Percentiles rank a stretch among this genome's conserved stretches.
phyloP scores from a whole-genome alignment of 2,797 vertebrate genomes.

The Delichon dasypus region DNA sequence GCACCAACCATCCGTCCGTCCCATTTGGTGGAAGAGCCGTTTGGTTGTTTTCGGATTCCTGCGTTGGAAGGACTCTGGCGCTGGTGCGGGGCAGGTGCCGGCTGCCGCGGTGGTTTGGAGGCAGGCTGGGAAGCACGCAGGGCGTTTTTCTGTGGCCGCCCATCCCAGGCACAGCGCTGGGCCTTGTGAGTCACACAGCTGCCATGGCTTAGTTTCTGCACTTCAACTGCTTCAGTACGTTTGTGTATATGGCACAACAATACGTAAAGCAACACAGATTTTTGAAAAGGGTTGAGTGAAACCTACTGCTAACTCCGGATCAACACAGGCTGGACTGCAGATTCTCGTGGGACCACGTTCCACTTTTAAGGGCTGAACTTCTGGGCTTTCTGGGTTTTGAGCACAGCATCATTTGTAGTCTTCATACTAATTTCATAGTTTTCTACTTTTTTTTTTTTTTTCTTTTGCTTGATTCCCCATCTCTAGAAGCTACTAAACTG shows the following conservation, averaged over 20 bases:
- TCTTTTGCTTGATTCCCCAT: background rate
- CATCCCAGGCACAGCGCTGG: fast-evolving
- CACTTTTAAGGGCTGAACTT: background rate
- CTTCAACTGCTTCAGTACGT: background rate
- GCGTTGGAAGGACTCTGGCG: background rate
- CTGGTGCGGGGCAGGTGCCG: too few relatives aligned
- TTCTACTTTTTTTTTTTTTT: background rate
- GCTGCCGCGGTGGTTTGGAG: too few relatives aligned
- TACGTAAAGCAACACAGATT: background rate
- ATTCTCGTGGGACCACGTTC: fast-evolving
- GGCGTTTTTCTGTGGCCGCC: fast-evolving
- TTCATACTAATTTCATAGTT: background rate
- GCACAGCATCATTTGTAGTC: background rate
- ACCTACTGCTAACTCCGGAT: background rate
- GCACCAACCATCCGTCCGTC: fast-evolving
- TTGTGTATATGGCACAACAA: background rate
- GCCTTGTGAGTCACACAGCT: fast-evolving
- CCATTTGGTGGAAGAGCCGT: background rate
- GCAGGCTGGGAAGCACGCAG: background rate
- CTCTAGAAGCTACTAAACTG: background rate
- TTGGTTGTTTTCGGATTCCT: background rate
- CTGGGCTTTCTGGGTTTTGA: background rate
- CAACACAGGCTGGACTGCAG: background rate
- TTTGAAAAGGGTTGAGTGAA: background rate
- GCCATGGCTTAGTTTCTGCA: fast-evolving